Evolutionary conservation across 2,888 invertebrate species (phyloP).

Genomic region (Catocala nupta): DNA sequence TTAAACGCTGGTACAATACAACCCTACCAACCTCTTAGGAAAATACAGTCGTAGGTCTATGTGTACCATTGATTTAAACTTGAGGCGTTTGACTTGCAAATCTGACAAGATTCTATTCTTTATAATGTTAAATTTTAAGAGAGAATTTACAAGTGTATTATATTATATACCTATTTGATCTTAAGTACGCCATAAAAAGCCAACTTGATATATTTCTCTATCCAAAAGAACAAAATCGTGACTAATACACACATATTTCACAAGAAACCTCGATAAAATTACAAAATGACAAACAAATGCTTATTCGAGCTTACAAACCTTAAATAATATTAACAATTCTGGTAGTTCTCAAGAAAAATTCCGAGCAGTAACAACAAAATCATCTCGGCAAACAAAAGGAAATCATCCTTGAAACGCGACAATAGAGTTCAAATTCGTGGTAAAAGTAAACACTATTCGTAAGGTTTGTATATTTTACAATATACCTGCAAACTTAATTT

Average conservation of each 20-base stretch:
- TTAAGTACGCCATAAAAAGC: no score
- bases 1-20: no score
- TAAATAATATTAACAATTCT: slow-evolving; percentile 56
- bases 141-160: neutral
- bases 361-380: slow-evolving; percentile 50
- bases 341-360: slow-evolving; percentile 53
- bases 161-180: no score
- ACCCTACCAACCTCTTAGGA: no score
- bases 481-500: slow-evolving; percentile 36
- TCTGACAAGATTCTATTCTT: no score
- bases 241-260: slow-evolving; percentile 40
- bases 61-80: no score
- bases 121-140: no score
- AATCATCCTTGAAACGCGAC: slow-evolving; percentile 57
- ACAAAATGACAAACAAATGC: slow-evolving; percentile 44
- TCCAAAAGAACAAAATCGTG: slow-evolving; percentile 3
- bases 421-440: slow-evolving; percentile 60
- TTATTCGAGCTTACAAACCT: slow-evolving; percentile 45
- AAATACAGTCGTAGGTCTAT: no score
- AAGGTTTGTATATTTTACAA: slow-evolving; percentile 56
- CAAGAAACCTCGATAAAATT: slow-evolving; percentile 41
- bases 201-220: no score
- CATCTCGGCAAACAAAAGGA: slow-evolving; percentile 47
- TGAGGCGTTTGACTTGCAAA: no score
- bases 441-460: slow-evolving; percentile 64